A percentile compares a stretch with the other conserved stretches of the same genome.
These are phyloP conservation scores for Acrocephalus arundinaceus DNA, from an alignment of 2,113 vertebrate genomes.

Conservation along the genomic window DNA sequence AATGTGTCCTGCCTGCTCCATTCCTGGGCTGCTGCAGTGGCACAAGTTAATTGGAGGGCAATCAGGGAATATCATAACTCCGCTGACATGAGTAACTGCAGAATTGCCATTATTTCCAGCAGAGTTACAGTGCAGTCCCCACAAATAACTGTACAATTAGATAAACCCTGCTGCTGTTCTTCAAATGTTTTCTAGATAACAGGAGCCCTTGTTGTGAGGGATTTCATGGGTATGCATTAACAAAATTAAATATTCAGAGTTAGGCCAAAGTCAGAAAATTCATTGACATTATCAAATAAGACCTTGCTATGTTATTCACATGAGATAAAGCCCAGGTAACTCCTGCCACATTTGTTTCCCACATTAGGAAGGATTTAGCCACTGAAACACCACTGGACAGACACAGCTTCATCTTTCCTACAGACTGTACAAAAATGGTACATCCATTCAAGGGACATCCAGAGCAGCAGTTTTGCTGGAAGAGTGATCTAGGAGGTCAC, in stretches of 20 bases:
- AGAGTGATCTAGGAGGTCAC: not conserved
- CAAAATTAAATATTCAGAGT: not conserved
- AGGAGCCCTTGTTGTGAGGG: not conserved
- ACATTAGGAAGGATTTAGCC: not conserved
- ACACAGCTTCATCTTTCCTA: not conserved
- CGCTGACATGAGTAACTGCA: not conserved
- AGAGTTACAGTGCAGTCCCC: not conserved
- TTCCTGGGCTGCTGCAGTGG: not conserved
- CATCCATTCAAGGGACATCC: not conserved
- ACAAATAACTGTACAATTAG: not conserved
- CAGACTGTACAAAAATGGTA: accelerated
- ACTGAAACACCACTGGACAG: not conserved
- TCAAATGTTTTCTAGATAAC: not conserved
- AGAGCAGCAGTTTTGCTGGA: not conserved
- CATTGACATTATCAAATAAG: not conserved
- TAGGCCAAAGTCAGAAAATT: not conserved
- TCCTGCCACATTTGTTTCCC: not conserved
- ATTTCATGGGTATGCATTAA: not conserved
- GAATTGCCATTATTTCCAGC: slow-evolving; percentile 25
- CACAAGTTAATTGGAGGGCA: not conserved
- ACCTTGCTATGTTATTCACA: not conserved
- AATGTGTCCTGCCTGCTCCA: not conserved
- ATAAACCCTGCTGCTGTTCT: not conserved
- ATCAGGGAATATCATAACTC: not conserved
- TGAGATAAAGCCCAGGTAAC: not conserved